These are phyloP conservation scores for Coturnix japonica DNA, from an alignment of 2,113 vertebrate genomes.

Conservation along the genomic window DNA sequence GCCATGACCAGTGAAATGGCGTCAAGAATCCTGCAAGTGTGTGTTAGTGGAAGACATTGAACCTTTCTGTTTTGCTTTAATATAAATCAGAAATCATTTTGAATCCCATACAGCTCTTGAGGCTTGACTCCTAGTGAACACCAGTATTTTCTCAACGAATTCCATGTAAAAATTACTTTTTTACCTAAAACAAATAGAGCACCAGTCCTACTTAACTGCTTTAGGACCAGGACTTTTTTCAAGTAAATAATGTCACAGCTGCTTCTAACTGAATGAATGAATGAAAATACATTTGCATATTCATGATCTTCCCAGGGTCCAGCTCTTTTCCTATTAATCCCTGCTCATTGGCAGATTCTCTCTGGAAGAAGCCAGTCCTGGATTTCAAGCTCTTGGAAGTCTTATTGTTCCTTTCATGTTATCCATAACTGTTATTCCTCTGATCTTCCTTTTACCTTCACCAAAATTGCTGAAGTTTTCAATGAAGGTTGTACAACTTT, in stretches of 20 bases:
- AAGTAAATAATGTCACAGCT: background rate
- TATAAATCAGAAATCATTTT: background rate
- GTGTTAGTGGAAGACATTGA: background rate
- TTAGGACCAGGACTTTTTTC: background rate
- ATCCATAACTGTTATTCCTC: accelerated
- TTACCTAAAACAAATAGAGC: background rate
- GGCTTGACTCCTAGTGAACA: background rate
- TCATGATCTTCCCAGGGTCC: background rate
- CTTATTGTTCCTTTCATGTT: accelerated
- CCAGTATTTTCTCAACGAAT: background rate
- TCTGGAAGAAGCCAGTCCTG: background rate
- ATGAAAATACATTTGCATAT: background rate
- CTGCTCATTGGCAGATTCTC: background rate
- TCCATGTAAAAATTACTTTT: background rate
- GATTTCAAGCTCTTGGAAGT: background rate
- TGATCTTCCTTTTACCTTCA: background rate
- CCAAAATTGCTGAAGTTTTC: background rate
- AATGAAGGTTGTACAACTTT: accelerated
- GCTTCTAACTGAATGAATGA: background rate
- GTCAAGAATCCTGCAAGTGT: background rate
- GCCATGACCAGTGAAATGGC: accelerated
- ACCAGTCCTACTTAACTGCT: background rate
- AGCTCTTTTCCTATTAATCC: background rate
- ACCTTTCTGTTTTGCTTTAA: accelerated
- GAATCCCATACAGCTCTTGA: background rate